phyloP scores from a whole-genome alignment of 2,888 invertebrate genomes.

The Ichneumoninae sp. region DNA sequence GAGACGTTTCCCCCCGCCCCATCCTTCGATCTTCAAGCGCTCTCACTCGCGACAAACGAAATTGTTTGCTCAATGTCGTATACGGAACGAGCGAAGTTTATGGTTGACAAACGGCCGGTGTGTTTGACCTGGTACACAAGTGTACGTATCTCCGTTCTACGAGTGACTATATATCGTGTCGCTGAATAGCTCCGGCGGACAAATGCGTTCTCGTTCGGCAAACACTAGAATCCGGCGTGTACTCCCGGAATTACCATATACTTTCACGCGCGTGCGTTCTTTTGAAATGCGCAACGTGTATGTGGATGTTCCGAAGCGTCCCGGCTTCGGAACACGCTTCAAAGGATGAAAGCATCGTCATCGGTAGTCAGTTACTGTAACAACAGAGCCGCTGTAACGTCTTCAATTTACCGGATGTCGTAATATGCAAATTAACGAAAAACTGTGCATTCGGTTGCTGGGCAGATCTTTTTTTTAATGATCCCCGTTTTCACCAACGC shows the following conservation, averaged over 20 bases:
- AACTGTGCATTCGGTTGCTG: constrained; percentile 9
- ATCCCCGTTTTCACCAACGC: neutral
- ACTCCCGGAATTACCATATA: constrained; percentile 55
- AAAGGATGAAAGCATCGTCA: constrained; percentile 11
- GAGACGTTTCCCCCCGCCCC: neutral
- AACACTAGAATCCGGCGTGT: constrained; percentile 34
- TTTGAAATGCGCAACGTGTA: constrained; percentile 67
- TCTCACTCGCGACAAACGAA: constrained; percentile 17
- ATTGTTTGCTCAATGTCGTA: constrained; percentile 29
- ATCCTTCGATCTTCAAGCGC: neutral
- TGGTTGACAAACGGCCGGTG: constrained; percentile 22
- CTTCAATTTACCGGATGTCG: neutral
- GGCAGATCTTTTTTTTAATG: constrained; percentile 1
- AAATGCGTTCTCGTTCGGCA: constrained; percentile 41
- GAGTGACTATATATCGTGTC: neutral
- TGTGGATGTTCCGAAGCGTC: constrained; percentile 25
- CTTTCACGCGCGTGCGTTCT: constrained; percentile 69
- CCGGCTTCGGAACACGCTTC: constrained; percentile 7
- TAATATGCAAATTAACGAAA: neutral
- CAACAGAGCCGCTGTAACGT: neutral
- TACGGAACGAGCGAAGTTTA: constrained; percentile 13
- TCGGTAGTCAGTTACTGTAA: constrained; percentile 1
- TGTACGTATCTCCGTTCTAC: neutral
- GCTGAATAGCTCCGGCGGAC: constrained; percentile 7
- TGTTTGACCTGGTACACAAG: neutral